Evolutionary conservation across 1,140 invertebrate genomes (phyloP), one percentile per base, ranked within the genome.

Genomic region (Centruroides sculpturatus): DNA sequence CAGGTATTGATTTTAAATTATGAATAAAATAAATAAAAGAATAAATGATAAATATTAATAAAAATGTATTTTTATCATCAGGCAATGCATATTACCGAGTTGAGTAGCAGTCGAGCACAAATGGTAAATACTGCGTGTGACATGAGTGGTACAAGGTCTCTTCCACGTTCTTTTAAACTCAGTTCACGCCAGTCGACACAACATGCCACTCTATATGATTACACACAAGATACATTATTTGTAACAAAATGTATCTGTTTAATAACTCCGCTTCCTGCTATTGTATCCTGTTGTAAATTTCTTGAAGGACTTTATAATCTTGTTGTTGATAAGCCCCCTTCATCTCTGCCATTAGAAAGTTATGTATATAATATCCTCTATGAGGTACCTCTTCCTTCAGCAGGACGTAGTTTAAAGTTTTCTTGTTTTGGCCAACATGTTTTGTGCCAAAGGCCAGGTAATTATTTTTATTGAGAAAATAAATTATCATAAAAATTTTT

Each of bases 301-400:
- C 82, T 96, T 67, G 81, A 82, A 69, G 88, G 88, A 79, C 78
- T 93, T 62, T 89, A 91, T 73, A 85, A 84, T 85, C 89, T 73
- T 77, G 78, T 57, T n/a, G 62, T 52, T 34, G 67, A 57, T 41
- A 52, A 49, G 12, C 60, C 61, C 9, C 49, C 62, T 59, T 62
- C 66, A 57, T 56, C 66, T 4, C 60, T 73, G 64, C 87, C 85
- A 69, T 76, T 96, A 48, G 95, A 98, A 75, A 88, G 87, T 47
- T 93, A 93, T 75, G 86, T 98, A 0, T 95, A 93, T 75, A 96
- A 96, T 77, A 77, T 98, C 57, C 77, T 98, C 6, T 93, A 94
- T 76, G 92, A 98, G 76, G 86, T 98, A 47, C 87, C 88, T 68
- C 77, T 96, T 62, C 94, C 93, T 49, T 76, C 85, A 56, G 81